Evolutionary conservation across 2,888 invertebrate species (phyloP), one percentile per base, ranked within the genome.

Genomic region (Tenthredo amoena): DNA sequence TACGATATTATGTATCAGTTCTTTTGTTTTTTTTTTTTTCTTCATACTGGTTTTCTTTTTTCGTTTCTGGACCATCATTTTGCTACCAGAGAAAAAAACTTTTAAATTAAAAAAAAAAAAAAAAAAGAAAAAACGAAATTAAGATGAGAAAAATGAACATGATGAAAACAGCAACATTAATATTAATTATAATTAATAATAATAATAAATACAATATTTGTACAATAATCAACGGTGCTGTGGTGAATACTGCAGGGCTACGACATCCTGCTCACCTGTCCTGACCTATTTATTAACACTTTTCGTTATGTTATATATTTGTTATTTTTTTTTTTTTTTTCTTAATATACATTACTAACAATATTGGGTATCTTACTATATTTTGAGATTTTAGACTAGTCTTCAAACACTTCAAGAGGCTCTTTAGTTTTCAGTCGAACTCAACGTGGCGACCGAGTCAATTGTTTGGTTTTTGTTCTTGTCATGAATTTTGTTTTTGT

Each of bases 121-220:
- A 84, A 86, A 86, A 82, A 84, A 87, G 87, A 74, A 58, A 18
- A 62, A 81, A 62, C 47, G 68, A 79, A 83, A 47, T 47, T 83
- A 34, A 65, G 68, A 83, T 83, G 85, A 85, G 91, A 89, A 89
- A 92, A 89, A 89, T 91, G 89, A 92, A 90, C 89, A 91, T 91
- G 92, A 91, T 91, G 88, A 91, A 92, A 92, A 92, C 91, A 92
- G 91, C 91, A 92, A 92, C 91, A 92, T 92, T 92, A 92, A 91
- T 92, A 93, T 93, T 90, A 91, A 91, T 91, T 93, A 93, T 92
- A 92, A 93, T 92, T 93, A 92, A 92, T 92, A 92, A 93, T 93
- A 92, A 93, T 93, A 93, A 93, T 93, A 93, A 93, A 93, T 93
- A 93, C 92, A 93, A 93, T 93, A 93, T 93, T 93, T 93, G 93